These are phyloP conservation scores for Phenganax marumi DNA, from an alignment of 92 coral and sea anemone genomes.

Conservation along the genomic window DNA sequence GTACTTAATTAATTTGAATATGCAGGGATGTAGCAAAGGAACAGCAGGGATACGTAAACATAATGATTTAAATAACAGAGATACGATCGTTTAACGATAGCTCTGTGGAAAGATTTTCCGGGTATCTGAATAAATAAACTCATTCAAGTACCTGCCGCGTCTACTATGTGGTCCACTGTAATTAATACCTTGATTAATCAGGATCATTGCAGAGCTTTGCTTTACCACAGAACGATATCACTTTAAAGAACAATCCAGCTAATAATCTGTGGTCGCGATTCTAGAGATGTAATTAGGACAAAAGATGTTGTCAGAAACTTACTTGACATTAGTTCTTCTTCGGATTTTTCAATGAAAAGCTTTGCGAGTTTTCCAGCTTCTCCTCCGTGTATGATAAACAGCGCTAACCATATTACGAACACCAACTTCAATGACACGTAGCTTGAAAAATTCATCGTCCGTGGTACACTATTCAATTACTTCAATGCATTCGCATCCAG, in stretches of 20 bases:
- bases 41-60: slow-evolving; percentile 1
- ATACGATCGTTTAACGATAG: slow-evolving; percentile 4
- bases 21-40: not conserved
- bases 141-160: not conserved
- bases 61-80: not conserved
- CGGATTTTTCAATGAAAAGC: not conserved
- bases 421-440: not conserved
- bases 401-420: not conserved
- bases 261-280: not conserved
- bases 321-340: not conserved
- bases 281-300: not conserved
- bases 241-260: not conserved
- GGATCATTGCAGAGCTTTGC: not conserved
- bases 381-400: not conserved
- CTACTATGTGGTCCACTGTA: not conserved
- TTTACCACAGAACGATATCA: not conserved
- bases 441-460: not conserved
- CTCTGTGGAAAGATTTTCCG: not conserved
- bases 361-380: not conserved
- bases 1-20: not conserved
- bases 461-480: not conserved
- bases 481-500: not conserved
- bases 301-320: not conserved
- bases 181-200: not conserved
- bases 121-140: not conserved